Conservation (phyloP, 2,888 invertebrate species). For the Trichopria drosophilae region DNA sequence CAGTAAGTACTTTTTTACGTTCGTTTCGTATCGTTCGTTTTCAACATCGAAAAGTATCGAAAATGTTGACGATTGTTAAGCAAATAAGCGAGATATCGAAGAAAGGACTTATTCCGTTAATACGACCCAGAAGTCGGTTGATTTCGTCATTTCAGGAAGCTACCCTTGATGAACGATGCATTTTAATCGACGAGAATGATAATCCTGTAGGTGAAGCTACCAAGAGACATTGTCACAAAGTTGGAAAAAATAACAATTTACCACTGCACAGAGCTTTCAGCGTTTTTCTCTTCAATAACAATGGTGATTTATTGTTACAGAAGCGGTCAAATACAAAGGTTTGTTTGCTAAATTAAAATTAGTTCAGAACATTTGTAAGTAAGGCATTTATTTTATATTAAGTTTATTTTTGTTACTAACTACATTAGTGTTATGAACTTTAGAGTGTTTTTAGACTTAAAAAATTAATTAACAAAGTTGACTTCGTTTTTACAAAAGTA, state of each 20-base stretch:
- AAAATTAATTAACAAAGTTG: no score
- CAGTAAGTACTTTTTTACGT: no score
- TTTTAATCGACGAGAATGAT: constrained; percentile 85
- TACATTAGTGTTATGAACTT: background rate
- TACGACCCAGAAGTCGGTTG: no score
- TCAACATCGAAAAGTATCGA: no score
- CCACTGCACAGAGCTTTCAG: constrained; percentile 93
- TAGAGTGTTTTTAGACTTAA: no score
- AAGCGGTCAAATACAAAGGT: constrained; percentile 84
- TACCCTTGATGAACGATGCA: constrained; percentile 75
- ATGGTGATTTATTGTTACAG: constrained; percentile 83
- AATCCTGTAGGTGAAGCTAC: constrained; percentile 75
- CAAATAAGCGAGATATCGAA: no score
- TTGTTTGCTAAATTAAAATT: constrained; percentile 41
- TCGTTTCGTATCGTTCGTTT: no score
- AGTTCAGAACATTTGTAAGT: background rate
- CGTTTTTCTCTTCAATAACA: constrained; percentile 88
- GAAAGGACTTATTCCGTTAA: no score
- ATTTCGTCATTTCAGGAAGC: constrained; percentile 66
- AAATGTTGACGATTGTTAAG: no score
- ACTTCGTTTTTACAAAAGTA: no score
- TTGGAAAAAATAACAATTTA: constrained; percentile 67
- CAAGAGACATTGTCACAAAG: constrained; percentile 84
- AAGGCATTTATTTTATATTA: constrained; percentile 12
- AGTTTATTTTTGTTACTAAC: constrained; percentile 1